Evolutionary conservation across 2,797 vertebrate genomes (phyloP).

Genomic region (Sus cebifrons): DNA sequence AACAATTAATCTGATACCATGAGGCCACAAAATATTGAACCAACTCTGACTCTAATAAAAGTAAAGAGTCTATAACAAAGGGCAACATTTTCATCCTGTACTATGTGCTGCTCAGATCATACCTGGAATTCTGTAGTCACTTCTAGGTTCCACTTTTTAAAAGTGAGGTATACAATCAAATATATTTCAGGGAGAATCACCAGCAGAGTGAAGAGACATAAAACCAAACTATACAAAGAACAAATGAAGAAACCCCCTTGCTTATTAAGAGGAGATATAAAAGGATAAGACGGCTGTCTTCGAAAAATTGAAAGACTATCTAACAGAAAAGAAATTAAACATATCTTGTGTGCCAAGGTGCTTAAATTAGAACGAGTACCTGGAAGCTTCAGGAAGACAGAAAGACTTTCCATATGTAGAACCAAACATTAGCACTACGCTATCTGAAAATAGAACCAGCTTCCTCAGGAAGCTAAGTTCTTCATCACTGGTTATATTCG

Average conservation of each 20-base stretch:
- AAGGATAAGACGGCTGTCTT: neutral
- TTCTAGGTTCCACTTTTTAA: neutral
- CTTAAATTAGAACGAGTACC: conserved; percentile 10
- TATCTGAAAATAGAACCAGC: neutral
- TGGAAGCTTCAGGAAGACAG: neutral
- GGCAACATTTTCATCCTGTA: neutral
- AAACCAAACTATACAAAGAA: neutral
- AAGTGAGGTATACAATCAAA: neutral
- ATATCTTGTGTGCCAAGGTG: neutral
- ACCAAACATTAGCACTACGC: neutral
- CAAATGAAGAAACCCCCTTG: neutral
- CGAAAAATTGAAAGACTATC: conserved; percentile 22
- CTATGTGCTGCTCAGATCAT: neutral
- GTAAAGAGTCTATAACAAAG: neutral
- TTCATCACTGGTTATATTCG: neutral
- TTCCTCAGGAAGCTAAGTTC: neutral
- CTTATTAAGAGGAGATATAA: neutral
- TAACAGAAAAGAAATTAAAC: conserved; percentile 11
- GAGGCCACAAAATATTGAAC: neutral
- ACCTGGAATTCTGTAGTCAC: neutral
- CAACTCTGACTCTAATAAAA: neutral
- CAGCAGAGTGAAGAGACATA: neutral
- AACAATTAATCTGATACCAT: neutral
- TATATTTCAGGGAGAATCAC: neutral
- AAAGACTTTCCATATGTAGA: neutral